These are phyloP conservation scores for Thalassophryne amazonica DNA, from an alignment of 2,797 vertebrate genomes.

Conservation along the genomic window DNA sequence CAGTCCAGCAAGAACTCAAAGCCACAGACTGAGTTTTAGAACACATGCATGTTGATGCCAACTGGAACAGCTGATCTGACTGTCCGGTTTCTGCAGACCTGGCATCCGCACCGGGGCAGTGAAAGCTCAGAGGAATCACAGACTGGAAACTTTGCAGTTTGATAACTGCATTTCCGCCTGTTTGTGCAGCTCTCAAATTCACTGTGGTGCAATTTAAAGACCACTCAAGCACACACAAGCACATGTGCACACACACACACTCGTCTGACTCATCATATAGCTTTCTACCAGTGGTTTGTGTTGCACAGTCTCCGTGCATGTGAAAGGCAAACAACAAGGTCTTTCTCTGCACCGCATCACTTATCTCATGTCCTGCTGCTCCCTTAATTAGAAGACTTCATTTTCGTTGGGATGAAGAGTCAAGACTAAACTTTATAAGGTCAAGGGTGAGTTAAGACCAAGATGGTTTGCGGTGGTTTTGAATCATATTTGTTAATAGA, in stretches of 20 bases:
- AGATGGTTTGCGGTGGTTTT: no score
- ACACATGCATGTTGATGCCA: neutral
- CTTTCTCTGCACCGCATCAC: neutral
- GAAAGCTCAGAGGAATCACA: conserved; percentile 23
- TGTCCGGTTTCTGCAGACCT: neutral
- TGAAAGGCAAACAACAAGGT: conserved; percentile 15
- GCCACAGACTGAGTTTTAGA: neutral
- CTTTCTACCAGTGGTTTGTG: conserved; percentile 12
- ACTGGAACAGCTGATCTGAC: neutral
- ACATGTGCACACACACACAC: conserved; percentile 2
- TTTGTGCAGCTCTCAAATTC: conserved; percentile 17
- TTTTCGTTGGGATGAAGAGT: no score
- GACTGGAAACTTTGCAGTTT: conserved; percentile 20
- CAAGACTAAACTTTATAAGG: no score
- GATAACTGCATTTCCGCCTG: conserved; percentile 20
- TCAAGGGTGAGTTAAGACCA: no score
- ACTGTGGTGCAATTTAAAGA: conserved; percentile 50
- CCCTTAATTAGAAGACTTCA: neutral
- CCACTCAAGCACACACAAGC: neutral
- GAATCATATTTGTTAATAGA: no score
- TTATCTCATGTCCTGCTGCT: neutral
- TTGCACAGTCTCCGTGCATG: neutral
- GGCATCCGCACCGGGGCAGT: neutral
- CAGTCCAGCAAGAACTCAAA: no score
- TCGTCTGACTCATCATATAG: conserved; percentile 41